Conservation (phyloP, 2,797 vertebrate species). For the Oophaga sylvatica region DNA sequence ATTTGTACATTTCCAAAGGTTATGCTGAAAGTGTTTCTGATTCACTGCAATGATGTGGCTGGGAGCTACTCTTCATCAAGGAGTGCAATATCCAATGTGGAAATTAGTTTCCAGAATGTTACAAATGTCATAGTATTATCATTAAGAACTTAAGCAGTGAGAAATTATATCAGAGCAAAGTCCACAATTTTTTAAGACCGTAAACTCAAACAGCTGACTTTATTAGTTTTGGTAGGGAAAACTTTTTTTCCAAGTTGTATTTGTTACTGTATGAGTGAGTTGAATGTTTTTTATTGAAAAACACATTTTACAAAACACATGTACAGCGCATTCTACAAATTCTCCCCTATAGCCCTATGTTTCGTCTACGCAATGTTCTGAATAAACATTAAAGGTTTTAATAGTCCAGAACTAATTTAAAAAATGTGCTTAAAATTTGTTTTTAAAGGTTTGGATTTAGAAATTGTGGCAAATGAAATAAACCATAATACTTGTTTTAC, state of each 20-base stretch:
- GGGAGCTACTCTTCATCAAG: slow-evolving; percentile 13
- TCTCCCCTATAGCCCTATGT: neutral
- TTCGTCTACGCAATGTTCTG: neutral
- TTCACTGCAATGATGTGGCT: neutral
- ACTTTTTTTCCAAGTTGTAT: slow-evolving; percentile 60
- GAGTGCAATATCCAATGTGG: neutral
- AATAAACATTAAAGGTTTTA: slow-evolving; percentile 9
- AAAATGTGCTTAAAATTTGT: neutral
- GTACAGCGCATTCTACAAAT: neutral
- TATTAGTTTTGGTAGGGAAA: slow-evolving; percentile 62
- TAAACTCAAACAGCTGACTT: slow-evolving; percentile 41
- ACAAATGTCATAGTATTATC: neutral
- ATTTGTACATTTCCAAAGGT: slow-evolving; percentile 15
- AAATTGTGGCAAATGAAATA: neutral
- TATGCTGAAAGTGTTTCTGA: slow-evolving; percentile 12
- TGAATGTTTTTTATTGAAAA: slow-evolving; percentile 42
- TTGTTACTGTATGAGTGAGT: slow-evolving; percentile 67
- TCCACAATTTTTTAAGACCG: slow-evolving; percentile 35
- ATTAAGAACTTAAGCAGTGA: neutral
- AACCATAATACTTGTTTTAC: neutral
- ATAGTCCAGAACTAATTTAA: neutral
- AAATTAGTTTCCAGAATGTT: neutral
- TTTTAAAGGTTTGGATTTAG: neutral
- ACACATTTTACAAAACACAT: neutral
- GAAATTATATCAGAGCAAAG: neutral